Base-by-base conservation (phyloP, 2,888 invertebrate genomes). In the Agapostemon virescens region DNA sequence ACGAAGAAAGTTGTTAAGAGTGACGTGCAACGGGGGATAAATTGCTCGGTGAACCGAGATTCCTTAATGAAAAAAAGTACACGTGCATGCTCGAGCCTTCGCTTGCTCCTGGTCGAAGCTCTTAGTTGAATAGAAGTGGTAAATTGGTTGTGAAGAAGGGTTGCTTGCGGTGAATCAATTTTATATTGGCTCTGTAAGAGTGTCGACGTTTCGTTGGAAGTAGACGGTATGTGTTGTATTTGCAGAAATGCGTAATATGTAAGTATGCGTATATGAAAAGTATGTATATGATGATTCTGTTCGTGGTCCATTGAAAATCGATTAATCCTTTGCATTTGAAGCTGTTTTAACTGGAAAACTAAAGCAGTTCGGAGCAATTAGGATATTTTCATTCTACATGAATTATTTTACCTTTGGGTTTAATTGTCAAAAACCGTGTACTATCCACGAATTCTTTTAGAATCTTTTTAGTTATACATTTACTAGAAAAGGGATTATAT, bases 1-100 rank as follows among this genome's bases (percentile, higher is more conserved):
- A 45, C 67, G 30, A 45, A 67, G 42, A 36, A 36, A 63, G 63
- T 52, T 49, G 52, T 23, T 66, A 38, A n/a, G 26, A 17, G 23
- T 33, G 33, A 20, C 7, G 3, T 33, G 40, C 61, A 33, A 33
- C 61, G 69, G 45, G 33, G 42, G 71, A 38, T 40, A 38, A 42
- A 23, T 61, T 61, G 61, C 33, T 61, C 33, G 61, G 30, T 33
- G 61, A 61, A 61, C 30, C 55, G 55, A 55, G 55, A 55, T 55
- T 26, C 55, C 55, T 26, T 55, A 61, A 33, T 61, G 61, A 61
- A 61, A 61, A 20, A 61, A 61, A 33, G 33, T 20, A 20, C 20
- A 61, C 33, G 30, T 30, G 20, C 30, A 33, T 30, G 30, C 61
- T 33, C 61, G 33, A 11, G 33, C 30, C 20, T 33, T 55, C 17